Evolutionary conservation across 2,888 invertebrate genomes (phyloP).

Genomic region (Fragum fragum): DNA sequence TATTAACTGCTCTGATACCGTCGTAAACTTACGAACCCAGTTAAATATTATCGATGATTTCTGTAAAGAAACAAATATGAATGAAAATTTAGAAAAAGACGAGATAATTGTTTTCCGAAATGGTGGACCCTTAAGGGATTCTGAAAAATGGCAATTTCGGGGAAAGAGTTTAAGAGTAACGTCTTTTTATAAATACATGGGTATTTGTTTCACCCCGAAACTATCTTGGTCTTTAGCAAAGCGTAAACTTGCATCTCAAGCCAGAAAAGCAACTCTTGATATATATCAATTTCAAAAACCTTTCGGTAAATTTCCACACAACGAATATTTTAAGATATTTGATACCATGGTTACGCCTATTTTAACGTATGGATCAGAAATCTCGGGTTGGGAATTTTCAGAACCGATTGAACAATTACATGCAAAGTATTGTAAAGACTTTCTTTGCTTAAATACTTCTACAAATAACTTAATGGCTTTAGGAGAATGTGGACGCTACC

Average conservation of each 20-base stretch:
- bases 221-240: slow-evolving; percentile 9
- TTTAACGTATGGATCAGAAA: slow-evolving; percentile 20
- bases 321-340: slow-evolving; percentile 24
- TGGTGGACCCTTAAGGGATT: slow-evolving; percentile 13
- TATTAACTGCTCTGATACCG: slow-evolving; percentile 20
- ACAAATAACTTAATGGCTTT: slow-evolving; percentile 8
- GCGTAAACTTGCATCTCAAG: slow-evolving; percentile 12
- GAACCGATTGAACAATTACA: slow-evolving; percentile 7
- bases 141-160: slow-evolving; percentile 8
- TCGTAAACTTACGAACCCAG: slow-evolving; percentile 12
- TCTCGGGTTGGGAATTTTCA: slow-evolving; percentile 21
- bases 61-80: slow-evolving; percentile 20
- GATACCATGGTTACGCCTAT: slow-evolving; percentile 18
- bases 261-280: slow-evolving; percentile 4
- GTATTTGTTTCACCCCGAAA: slow-evolving; percentile 13
- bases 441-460: slow-evolving; percentile 5
- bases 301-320: slow-evolving; percentile 4
- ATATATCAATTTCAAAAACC: background rate
- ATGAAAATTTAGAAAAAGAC: slow-evolving; percentile 10
- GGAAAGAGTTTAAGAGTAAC: background rate
- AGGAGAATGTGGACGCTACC: slow-evolving; percentile 13
- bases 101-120: slow-evolving; percentile 25
- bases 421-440: background rate
- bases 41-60: slow-evolving; percentile 20
- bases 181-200: slow-evolving; percentile 23